Evolutionary conservation across 2,113 vertebrate genomes (phyloP), one percentile per base, ranked within the genome.

Genomic region (Rhinolophus sinicus): DNA sequence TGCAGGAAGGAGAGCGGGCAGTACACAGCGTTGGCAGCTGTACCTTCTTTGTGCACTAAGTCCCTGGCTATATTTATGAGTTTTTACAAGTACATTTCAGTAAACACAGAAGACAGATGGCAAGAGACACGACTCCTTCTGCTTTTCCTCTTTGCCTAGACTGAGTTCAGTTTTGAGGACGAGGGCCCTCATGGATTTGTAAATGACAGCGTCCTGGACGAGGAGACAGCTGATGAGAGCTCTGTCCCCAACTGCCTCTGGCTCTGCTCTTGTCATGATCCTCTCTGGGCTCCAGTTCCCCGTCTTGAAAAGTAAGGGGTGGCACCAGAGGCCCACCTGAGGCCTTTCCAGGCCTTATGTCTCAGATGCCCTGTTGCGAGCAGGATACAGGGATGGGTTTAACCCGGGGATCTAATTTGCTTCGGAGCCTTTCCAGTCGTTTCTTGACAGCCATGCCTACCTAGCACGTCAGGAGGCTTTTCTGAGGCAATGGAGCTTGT

Each of bases 1-100:
- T 21, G 13, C n/a, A 15, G 73, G 67, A 26, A 24, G 52, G 73
- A 10, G 54, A 33, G 54, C 35, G 7, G 13, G 6, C 24, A 6
- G 6, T 9, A 14, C 16, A 18, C 44, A 5, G 38, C 11, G 0
- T 4, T 16, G 52, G 77, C 47, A 1, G 18, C 58, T 1, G 22
- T 1, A 16, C 47, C 47, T 70, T 19, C 73, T 58, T 21, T 8
- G 58, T 3, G 7, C 15, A 0, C 30, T 6, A 11, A 40, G 60
- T 64, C 30, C 44, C 21, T 16, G 30, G 44, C 33, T 6, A 0
- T 16, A 0, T 30, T 22, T 50, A 0, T 21, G 82, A 47, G 26
- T 33, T 65, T 72, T 92, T 26, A 33, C 47, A 30, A 64, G 78
- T 24, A 58, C 64, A 38, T 89, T 47, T 40, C 58, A 8, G 56